A percentile compares a stretch with the other conserved stretches of the same genome.
These are phyloP conservation scores for Nymphalis c-album DNA, from an alignment of 2,888 invertebrate species.

Conservation along the genomic window DNA sequence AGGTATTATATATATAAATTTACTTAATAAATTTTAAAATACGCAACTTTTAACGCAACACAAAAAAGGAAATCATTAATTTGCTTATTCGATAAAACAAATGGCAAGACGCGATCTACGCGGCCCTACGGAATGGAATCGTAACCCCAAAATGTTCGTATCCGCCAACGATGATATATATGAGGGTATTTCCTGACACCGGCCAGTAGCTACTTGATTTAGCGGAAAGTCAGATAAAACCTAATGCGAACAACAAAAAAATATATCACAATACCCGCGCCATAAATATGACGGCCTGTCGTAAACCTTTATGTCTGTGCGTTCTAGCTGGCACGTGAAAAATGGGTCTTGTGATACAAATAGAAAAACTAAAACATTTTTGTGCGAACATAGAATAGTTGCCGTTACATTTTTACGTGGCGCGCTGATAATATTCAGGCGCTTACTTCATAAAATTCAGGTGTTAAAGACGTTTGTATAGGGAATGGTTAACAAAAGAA, in stretches of 20 bases:
- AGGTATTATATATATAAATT: background rate
- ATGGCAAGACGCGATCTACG: constrained; percentile 51
- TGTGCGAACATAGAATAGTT: constrained; percentile 40
- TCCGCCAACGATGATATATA: constrained; percentile 76
- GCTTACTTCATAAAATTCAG: constrained; percentile 31
- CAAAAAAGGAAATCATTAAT: constrained; percentile 50
- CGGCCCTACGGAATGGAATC: constrained; percentile 61
- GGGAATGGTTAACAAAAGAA: background rate
- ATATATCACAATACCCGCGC: constrained; percentile 79
- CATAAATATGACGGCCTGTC: constrained; percentile 81
- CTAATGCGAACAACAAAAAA: constrained; percentile 81
- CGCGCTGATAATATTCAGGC: constrained; percentile 28
- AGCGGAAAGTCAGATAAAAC: constrained; percentile 82
- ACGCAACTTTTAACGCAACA: background rate
- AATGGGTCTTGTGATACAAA: constrained; percentile 70
- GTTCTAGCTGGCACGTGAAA: constrained; percentile 77
- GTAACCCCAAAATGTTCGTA: constrained; percentile 76
- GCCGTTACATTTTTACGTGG: constrained; percentile 37
- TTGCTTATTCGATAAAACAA: constrained; percentile 68
- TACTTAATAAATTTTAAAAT: background rate
- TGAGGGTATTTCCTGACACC: constrained; percentile 79
- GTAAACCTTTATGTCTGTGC: constrained; percentile 81
- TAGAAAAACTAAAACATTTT: constrained; percentile 54
- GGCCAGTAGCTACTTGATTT: constrained; percentile 82
- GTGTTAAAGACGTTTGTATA: constrained; percentile 4